Evolutionary conservation across 2,797 vertebrate genomes (phyloP), one percentile per base, ranked within the genome.

Genomic region (Simalia tracyae): DNA sequence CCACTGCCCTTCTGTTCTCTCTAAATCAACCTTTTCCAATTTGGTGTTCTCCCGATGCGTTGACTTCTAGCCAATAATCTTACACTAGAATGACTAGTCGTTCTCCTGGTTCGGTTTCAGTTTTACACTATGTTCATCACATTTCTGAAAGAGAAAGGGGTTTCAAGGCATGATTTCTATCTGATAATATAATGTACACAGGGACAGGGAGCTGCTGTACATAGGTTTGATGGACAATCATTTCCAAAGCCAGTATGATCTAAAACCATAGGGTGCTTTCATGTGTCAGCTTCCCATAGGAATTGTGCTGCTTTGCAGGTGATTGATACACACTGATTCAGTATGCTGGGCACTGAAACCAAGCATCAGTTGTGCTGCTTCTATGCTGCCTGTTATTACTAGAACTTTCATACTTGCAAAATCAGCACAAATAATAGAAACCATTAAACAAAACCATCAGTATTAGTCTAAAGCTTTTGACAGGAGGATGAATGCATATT

Each of bases 251-350:
- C 56, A 92, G 31, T 12, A 91, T 87, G 14, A 91, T 12, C 2
- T 31, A 91, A 93, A 72, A 89, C 85, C 56, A 90, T 22, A 26
- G 60, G 84, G 50, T 85, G 50, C 76, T 92, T 89, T 81, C 26
- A 22, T 19, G 3, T 84, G 10, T 66, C 36, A 28, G 76, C 22
- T 66, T 17, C 85, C 54, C 54, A 28, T 36, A 54, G 31, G 66
- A 28, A 60, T 63, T 81, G 66, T 63, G 56, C 59, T 24, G 36
- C 24, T 60, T 60, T 54, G 36, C 66, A 81, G 86, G 86, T 91
- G 31, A 89, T 22, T 85, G 87, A 24, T n/a, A 14, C n/a, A 64
- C 24, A 42, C 50, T 84, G 68, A 84, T 84, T 88, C 24, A 26
- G 57, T 26, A 8, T 64, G 60, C 50, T 3, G 10, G 87, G 22